Percentiles rank a stretch among this genome's conserved stretches.
These are phyloP conservation scores for Helicolenus hilgendorfi DNA, from an alignment of 2,797 vertebrate genomes.

Conservation along the genomic window DNA sequence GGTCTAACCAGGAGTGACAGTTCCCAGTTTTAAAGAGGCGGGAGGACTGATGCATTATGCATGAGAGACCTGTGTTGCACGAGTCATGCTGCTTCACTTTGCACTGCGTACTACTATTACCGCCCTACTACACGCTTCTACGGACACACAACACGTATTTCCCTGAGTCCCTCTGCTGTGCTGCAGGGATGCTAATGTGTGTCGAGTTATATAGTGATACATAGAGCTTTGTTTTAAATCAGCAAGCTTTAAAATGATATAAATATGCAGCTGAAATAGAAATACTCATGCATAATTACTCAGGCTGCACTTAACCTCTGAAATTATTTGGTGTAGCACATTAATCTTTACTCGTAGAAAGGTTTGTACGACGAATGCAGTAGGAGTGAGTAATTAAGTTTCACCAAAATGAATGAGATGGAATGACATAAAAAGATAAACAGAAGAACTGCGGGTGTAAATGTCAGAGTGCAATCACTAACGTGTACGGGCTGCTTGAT, in stretches of 20 bases:
- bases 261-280: neutral
- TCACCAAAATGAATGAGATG: neutral
- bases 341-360: neutral
- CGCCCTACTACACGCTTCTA: constrained; percentile 21
- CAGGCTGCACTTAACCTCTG: neutral
- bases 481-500: neutral
- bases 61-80: constrained; percentile 74
- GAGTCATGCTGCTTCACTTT: constrained; percentile 59
- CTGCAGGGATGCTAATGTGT: neutral
- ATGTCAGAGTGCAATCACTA: constrained; percentile 23
- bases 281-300: neutral
- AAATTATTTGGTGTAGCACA: neutral
- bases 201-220: neutral
- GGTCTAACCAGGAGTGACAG: constrained; percentile 81
- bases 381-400: neutral
- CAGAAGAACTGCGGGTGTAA: constrained; percentile 13
- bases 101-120: constrained; percentile 32
- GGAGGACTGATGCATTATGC: constrained; percentile 78
- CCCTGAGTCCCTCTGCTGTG: neutral
- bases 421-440: constrained; percentile 6
- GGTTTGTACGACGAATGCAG: neutral
- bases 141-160: constrained; percentile 11
- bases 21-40: constrained; percentile 63
- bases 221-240: neutral
- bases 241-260: neutral